A percentile compares a stretch with the other conserved stretches of the same genome.
These are phyloP conservation scores for Cryptophagus acutangulus DNA, from an alignment of 2,888 invertebrate genomes.

Conservation along the genomic window DNA sequence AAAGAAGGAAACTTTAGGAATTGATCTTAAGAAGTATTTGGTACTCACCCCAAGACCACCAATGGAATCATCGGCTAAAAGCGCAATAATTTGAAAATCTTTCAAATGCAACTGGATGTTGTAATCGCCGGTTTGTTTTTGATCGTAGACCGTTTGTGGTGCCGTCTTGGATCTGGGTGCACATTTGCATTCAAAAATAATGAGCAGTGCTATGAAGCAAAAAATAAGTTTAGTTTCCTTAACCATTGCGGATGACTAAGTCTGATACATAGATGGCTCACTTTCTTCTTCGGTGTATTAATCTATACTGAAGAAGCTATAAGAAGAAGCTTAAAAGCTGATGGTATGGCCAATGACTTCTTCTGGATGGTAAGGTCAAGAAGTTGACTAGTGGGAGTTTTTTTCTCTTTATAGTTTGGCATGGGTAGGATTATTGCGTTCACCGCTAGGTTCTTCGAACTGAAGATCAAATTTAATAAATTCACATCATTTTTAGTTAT, in stretches of 20 bases:
- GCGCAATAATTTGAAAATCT: slow-evolving; percentile 69
- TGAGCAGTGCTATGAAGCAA: slow-evolving; percentile 9
- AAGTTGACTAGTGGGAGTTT: slow-evolving; percentile 14
- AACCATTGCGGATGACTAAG: slow-evolving; percentile 14
- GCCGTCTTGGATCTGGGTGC: slow-evolving; percentile 24
- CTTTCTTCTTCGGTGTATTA: slow-evolving; percentile 17
- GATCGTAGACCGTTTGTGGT: slow-evolving; percentile 53
- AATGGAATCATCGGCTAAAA: slow-evolving; percentile 56
- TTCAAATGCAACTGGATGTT: slow-evolving; percentile 77
- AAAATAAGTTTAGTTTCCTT: slow-evolving; percentile 9
- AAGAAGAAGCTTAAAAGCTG: neutral
- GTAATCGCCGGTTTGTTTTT: slow-evolving; percentile 71
- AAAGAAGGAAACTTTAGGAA: too few species aligned
- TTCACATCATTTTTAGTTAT: too few species aligned
- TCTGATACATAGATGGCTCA: too few species aligned
- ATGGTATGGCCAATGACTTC: slow-evolving; percentile 6
- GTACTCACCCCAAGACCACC: slow-evolving; percentile 58
- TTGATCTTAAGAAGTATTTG: too few species aligned
- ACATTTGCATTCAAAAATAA: slow-evolving; percentile 12
- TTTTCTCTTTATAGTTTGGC: neutral
- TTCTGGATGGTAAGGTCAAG: slow-evolving; percentile 15
- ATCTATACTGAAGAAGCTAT: slow-evolving; percentile 19
- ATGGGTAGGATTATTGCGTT: slow-evolving; percentile 3
- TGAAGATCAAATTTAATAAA: too few species aligned
- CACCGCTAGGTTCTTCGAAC: slow-evolving; percentile 7